These are phyloP conservation scores for Delphinus delphis DNA, from an alignment of 2,113 vertebrate genomes.

Conservation along the genomic window DNA sequence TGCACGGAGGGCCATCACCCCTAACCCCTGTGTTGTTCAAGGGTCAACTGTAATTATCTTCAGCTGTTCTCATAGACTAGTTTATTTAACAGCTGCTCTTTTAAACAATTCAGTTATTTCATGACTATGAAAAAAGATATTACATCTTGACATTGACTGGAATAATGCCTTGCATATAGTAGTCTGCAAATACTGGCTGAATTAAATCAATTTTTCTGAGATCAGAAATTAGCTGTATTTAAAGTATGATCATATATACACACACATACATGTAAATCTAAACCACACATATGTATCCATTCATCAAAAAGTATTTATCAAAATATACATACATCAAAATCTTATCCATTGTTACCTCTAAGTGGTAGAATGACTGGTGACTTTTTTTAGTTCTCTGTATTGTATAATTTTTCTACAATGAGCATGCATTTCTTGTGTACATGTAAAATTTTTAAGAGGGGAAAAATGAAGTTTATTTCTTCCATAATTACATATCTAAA, in stretches of 20 bases:
- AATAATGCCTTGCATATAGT: background rate
- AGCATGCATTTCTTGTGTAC: background rate
- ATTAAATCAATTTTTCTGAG: slow-evolving; percentile 14
- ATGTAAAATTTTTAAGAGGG: background rate
- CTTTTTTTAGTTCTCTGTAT: background rate
- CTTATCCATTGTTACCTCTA: background rate
- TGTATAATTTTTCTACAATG: slow-evolving; percentile 18
- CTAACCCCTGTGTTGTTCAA: background rate
- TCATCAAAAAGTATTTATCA: slow-evolving; percentile 24
- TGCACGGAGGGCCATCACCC: background rate
- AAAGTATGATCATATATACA: background rate
- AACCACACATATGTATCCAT: background rate
- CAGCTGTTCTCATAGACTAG: background rate
- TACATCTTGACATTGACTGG: slow-evolving; percentile 3
- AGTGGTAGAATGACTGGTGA: slow-evolving; percentile 17
- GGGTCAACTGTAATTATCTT: background rate
- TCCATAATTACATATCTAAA: background rate
- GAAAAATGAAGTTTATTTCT: slow-evolving; percentile 29
- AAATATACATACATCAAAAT: slow-evolving; percentile 8
- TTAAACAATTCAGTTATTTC: slow-evolving; percentile 16
- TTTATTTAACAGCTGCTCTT: background rate
- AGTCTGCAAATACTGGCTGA: slow-evolving; percentile 18
- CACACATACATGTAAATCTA: background rate
- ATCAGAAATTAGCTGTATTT: slow-evolving; percentile 13
- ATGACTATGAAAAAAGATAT: slow-evolving; percentile 43